Evolutionary conservation across 2,797 vertebrate species (phyloP).

Genomic region (Botia almorhae): DNA sequence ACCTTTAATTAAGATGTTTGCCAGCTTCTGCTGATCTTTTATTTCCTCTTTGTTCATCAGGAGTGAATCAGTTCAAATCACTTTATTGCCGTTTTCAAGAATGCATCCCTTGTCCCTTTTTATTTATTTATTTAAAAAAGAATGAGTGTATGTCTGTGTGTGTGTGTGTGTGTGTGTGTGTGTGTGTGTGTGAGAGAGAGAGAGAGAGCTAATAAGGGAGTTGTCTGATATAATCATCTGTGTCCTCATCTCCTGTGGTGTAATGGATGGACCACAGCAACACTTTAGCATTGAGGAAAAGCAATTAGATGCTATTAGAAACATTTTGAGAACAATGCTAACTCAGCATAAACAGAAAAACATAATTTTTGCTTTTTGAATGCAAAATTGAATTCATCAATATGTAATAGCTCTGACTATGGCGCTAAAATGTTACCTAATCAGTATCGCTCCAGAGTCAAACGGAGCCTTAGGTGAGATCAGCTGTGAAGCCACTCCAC

Average conservation of each 20-base stretch:
- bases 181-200: no score
- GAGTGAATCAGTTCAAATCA: conserved; percentile 11
- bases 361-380: not conserved
- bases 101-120: conserved; percentile 14
- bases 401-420: not conserved
- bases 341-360: not conserved
- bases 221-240: conserved; percentile 33
- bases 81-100: conserved; percentile 32
- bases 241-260: not conserved
- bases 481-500: no score
- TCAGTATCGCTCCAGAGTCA: not conserved
- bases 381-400: not conserved
- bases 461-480: not conserved
- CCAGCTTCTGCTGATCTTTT: conserved; percentile 17
- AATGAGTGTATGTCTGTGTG: conserved; percentile 17
- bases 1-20: conserved; percentile 23
- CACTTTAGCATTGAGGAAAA: conserved; percentile 4
- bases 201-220: conserved; percentile 16
- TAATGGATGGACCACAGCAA: conserved; percentile 14
- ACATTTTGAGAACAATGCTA: not conserved
- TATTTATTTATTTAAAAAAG: conserved; percentile 20
- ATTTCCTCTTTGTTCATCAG: conserved; percentile 16
- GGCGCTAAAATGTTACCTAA: not conserved
- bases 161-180: not conserved
- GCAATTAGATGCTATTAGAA: conserved; percentile 3